A percentile compares a stretch with the other conserved stretches of the same genome.
These are phyloP conservation scores for Drosophila melanogaster DNA, from an alignment of 1,140 invertebrate genomes.

Conservation along the genomic window Release_6_plus_ISO1_MT NT_033777.3:27943001-27943500, in stretches of 20 bases:
- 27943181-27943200: slow-evolving; percentile 14
- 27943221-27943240: slow-evolving; percentile 12
- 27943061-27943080: slow-evolving; percentile 7
- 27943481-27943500: slow-evolving; percentile 80
- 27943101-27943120: slow-evolving; percentile 7
- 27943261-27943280: slow-evolving; percentile 52
- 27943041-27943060: background rate
- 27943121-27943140: background rate
- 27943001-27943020: slow-evolving; percentile 2
- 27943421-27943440: slow-evolving; percentile 58
- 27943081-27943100: slow-evolving; percentile 22
- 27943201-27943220: slow-evolving; percentile 5
- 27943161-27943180: slow-evolving; percentile 20
- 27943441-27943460: slow-evolving; percentile 57
- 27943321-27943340: slow-evolving; percentile 36
- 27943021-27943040: slow-evolving; percentile 9
- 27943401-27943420: slow-evolving; percentile 64
- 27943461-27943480: slow-evolving; percentile 63
- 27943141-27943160: slow-evolving; percentile 19
- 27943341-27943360: slow-evolving; percentile 31
- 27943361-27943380: slow-evolving; percentile 55
- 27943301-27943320: slow-evolving; percentile 80
- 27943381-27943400: slow-evolving; percentile 81
- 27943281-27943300: slow-evolving; percentile 56
- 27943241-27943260: slow-evolving; percentile 1